These are phyloP conservation scores for Hydriomena furcata DNA, from an alignment of 2,888 invertebrate species.

Conservation along the genomic window DNA sequence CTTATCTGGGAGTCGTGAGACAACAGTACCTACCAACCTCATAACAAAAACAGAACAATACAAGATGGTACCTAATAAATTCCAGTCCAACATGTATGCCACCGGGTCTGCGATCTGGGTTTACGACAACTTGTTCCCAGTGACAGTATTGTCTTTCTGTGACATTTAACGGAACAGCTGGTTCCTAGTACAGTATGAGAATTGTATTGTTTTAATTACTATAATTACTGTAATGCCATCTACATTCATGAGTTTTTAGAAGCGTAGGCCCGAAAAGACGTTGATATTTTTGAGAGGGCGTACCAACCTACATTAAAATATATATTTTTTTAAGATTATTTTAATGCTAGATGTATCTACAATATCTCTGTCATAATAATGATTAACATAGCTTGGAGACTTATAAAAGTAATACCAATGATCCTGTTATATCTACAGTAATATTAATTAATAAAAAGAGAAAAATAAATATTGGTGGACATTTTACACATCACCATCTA, in stretches of 20 bases:
- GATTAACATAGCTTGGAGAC: too few relatives aligned
- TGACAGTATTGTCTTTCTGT: constrained; percentile 19
- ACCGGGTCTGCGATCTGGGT: constrained; percentile 73
- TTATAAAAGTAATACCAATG: too few relatives aligned
- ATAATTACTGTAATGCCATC: constrained; percentile 7
- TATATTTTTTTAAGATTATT: too few relatives aligned
- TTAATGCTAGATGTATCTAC: too few relatives aligned
- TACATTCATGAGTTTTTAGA: neutral
- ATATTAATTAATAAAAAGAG: too few relatives aligned
- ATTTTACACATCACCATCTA: too few relatives aligned
- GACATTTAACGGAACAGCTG: constrained; percentile 19
- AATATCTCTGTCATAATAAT: too few relatives aligned
- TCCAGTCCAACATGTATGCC: constrained; percentile 51
- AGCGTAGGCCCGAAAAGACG: too few relatives aligned
- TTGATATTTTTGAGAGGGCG: too few relatives aligned
- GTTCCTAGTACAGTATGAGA: constrained; percentile 24
- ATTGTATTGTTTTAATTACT: constrained; percentile 15
- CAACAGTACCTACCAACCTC: neutral
- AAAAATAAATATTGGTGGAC: too few relatives aligned
- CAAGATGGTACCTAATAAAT: constrained; percentile 27
- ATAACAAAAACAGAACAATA: constrained; percentile 42
- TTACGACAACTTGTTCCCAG: constrained; percentile 44
- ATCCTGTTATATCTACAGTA: too few relatives aligned
- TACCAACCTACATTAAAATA: too few relatives aligned
- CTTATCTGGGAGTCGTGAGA: neutral